Percentiles rank a stretch among this genome's conserved stretches.
Conservation (phyloP, 2,888 invertebrate genomes). For the Drosophila engyochracea region DNA sequence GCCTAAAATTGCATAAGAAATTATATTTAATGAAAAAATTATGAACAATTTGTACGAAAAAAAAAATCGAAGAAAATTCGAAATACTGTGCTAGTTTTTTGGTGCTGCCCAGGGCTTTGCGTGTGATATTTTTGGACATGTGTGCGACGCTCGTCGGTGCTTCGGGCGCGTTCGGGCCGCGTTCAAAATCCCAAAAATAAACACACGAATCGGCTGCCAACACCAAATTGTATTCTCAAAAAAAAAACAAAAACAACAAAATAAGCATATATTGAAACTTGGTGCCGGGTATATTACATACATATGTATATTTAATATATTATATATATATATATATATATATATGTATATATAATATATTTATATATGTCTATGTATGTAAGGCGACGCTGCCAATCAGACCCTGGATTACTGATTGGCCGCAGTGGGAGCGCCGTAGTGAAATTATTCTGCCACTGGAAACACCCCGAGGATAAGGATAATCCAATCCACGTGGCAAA, state of each 20-base stretch:
- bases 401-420: slow-evolving; percentile 83
- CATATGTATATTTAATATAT: background rate
- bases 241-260: background rate
- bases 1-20: slow-evolving; percentile 58
- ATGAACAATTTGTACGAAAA: slow-evolving; percentile 57
- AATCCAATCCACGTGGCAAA: background rate
- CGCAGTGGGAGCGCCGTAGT: slow-evolving; percentile 40
- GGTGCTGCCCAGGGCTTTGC: slow-evolving; percentile 81
- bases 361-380: background rate
- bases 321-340: background rate
- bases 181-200: slow-evolving; percentile 78
- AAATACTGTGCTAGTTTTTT: slow-evolving; percentile 73
- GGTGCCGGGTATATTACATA: slow-evolving; percentile 11
- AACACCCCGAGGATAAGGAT: background rate
- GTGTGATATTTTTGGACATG: slow-evolving; percentile 83
- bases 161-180: slow-evolving; percentile 71
- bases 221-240: slow-evolving; percentile 30
- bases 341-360: background rate
- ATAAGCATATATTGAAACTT: slow-evolving; percentile 17
- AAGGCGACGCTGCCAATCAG: slow-evolving; percentile 62
- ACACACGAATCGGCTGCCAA: slow-evolving; percentile 77
- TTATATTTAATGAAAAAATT: slow-evolving; percentile 51
- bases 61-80: slow-evolving; percentile 55
- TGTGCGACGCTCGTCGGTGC: slow-evolving; percentile 58
- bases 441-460: slow-evolving; percentile 32